Percentiles rank a stretch among this genome's conserved stretches.
These are phyloP conservation scores for Aspidoscelis tigris DNA, from an alignment of 2,113 vertebrate species.

Conservation along the genomic window DNA sequence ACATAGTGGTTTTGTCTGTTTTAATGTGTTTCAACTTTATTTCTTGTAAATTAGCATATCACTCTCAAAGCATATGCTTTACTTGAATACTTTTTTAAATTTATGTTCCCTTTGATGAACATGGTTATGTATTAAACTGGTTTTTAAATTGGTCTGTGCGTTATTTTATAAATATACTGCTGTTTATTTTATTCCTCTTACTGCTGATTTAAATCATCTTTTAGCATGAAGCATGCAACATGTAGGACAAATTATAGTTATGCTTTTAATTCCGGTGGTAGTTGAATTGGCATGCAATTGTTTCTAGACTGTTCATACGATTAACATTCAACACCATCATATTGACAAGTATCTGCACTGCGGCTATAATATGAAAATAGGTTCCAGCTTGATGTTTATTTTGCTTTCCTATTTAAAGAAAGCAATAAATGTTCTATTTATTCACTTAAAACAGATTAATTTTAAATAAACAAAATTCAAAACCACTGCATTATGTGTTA, in stretches of 20 bases:
- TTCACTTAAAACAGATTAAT: not conserved
- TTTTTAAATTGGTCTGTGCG: slow-evolving; percentile 38
- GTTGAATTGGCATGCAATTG: slow-evolving; percentile 55
- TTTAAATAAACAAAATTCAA: not conserved
- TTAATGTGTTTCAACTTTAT: slow-evolving; percentile 19
- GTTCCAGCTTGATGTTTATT: slow-evolving; percentile 31
- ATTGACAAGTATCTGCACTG: slow-evolving; percentile 60
- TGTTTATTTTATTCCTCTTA: slow-evolving; percentile 32
- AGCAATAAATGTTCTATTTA: not conserved
- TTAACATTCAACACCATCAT: slow-evolving; percentile 67
- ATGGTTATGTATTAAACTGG: slow-evolving; percentile 35
- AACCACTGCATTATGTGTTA: not conserved
- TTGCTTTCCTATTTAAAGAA: not conserved
- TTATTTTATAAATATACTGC: slow-evolving; percentile 30
- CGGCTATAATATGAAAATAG: slow-evolving; percentile 54
- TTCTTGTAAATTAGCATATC: not conserved
- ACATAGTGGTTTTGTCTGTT: not conserved
- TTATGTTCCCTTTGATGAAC: slow-evolving; percentile 44
- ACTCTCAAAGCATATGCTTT: not conserved
- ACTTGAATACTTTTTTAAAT: not conserved
- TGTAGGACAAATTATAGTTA: slow-evolving; percentile 46
- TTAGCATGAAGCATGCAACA: slow-evolving; percentile 41
- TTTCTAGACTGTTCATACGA: slow-evolving; percentile 55
- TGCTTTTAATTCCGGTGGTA: slow-evolving; percentile 57
- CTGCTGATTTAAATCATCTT: slow-evolving; percentile 46